Evolutionary conservation across 2,888 invertebrate species (phyloP).

Genomic region (Acrobasis repandana): DNA sequence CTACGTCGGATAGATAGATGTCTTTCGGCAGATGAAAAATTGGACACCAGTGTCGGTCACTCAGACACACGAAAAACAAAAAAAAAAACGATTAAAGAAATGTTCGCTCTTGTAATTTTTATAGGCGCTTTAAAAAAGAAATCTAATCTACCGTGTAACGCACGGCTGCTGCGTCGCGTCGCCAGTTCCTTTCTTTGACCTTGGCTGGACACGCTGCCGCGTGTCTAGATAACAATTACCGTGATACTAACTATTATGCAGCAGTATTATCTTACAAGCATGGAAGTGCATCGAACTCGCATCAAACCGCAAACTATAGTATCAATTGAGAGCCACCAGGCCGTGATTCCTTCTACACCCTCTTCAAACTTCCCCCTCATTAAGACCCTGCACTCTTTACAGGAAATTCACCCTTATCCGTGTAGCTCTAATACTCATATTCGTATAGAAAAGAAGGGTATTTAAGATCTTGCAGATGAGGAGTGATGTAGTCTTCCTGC

Average conservation of each 20-base stretch:
- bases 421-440: conserved; percentile 30
- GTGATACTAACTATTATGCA: background rate
- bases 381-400: conserved; percentile 5
- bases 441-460: conserved; percentile 25
- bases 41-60: no score
- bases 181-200: no score
- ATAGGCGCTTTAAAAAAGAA: no score
- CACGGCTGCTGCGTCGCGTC: no score
- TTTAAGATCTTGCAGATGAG: conserved; percentile 34
- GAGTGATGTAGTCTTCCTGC: conserved; percentile 29
- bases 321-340: conserved; percentile 67
- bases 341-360: conserved; percentile 57
- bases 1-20: no score
- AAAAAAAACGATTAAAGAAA: no score
- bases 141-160: no score
- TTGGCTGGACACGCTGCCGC: no score
- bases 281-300: conserved; percentile 44
- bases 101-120: no score
- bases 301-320: conserved; percentile 60
- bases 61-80: no score
- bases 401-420: conserved; percentile 32
- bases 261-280: conserved; percentile 6
- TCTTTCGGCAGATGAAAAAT: no score
- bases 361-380: conserved; percentile 41
- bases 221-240: no score